Percentiles rank a stretch among this genome's conserved stretches.
Evolutionary conservation across 2,113 vertebrate species (phyloP).

Genomic region (Varanus salvator): DNA sequence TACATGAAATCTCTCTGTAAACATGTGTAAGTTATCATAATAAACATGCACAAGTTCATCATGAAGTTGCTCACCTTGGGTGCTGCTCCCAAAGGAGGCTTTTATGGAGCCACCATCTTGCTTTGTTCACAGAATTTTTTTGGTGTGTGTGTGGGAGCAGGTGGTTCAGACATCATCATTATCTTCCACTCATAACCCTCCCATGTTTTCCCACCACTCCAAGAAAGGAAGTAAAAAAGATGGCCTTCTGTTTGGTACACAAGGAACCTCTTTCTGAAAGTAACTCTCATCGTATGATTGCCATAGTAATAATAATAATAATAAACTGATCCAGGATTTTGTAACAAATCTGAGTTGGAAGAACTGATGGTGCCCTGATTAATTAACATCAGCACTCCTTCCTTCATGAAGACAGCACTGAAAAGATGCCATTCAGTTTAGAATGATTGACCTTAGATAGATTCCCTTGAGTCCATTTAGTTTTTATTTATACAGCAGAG

Average conservation of each 20-base stretch:
- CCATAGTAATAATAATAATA: not conserved
- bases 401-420: not conserved
- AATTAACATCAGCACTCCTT: not conserved
- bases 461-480: not conserved
- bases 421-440: not conserved
- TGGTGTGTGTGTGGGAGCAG: too few species aligned
- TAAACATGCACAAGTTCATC: accelerated
- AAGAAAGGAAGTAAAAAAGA: too few species aligned
- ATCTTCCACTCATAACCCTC: too few species aligned
- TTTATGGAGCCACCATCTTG: too few species aligned
- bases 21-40: not conserved
- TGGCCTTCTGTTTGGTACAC: too few species aligned
- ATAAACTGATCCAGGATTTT: not conserved
- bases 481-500: not conserved
- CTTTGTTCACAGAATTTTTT: too few species aligned
- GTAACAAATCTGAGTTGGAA: accelerated
- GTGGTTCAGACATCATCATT: too few species aligned
- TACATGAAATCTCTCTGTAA: not conserved
- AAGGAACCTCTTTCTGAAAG: too few species aligned
- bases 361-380: not conserved
- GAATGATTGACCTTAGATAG: not conserved
- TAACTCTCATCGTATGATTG: not conserved
- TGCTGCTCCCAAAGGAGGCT: too few species aligned
- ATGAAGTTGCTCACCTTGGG: not conserved
- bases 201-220: too few species aligned